Percentiles rank a stretch among this genome's conserved stretches.
Conservation (phyloP, 2,113 vertebrate species). For the Lonchura striata region DNA sequence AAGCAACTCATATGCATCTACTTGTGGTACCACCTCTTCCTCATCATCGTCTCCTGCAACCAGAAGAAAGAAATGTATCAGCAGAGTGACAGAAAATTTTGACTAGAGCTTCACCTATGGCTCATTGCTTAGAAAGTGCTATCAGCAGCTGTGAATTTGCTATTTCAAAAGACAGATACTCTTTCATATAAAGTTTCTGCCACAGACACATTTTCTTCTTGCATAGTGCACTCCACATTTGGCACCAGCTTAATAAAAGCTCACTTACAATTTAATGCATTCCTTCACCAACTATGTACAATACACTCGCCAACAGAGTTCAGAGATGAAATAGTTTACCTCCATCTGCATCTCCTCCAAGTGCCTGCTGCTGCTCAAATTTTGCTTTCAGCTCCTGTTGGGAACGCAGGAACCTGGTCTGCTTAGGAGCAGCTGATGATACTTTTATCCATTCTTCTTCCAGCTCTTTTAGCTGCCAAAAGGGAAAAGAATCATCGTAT, state of each 20-base stretch:
- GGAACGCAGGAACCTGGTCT: conserved; percentile 91
- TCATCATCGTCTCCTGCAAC: conserved; percentile 83
- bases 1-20: conserved; percentile 94
- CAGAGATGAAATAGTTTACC: conserved; percentile 67
- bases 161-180: not conserved
- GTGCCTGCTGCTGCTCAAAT: conserved; percentile 90
- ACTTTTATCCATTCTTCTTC: conserved; percentile 98
- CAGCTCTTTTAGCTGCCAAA: conserved; percentile 89
- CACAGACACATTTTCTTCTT: not conserved
- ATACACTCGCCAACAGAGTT: not conserved
- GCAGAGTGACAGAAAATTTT: not conserved
- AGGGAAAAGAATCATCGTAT: not conserved
- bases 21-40: conserved; percentile 75
- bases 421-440: conserved; percentile 83
- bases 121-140: not conserved
- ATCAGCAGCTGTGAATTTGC: not conserved
- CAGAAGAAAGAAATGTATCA: not conserved
- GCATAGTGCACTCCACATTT: not conserved
- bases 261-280: not conserved
- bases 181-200: not conserved
- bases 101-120: not conserved
- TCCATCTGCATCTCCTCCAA: conserved; percentile 84
- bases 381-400: conserved; percentile 96
- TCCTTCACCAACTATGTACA: not conserved
- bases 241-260: not conserved